Conservation (phyloP, 2,797 vertebrate species). For the Hydrolagus colliei region DNA sequence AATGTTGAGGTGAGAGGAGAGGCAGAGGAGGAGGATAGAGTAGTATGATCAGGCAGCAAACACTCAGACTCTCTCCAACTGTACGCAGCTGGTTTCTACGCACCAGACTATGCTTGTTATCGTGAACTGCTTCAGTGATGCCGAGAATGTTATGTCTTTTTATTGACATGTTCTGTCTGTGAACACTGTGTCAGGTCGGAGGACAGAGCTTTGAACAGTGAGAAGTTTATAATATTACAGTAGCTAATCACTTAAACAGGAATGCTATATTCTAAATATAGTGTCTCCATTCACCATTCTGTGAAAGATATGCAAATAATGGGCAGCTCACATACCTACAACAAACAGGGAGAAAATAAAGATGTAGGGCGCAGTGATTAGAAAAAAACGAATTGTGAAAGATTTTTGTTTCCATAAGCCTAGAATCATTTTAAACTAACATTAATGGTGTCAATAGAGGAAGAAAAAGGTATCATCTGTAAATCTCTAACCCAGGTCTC, state of each 20-base stretch:
- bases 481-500: too few species aligned
- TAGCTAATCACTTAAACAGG: slow-evolving; percentile 21
- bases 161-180: slow-evolving; percentile 27
- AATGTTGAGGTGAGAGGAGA: too few species aligned
- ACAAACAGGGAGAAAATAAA: too few species aligned
- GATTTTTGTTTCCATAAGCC: too few species aligned
- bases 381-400: too few species aligned
- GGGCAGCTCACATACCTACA: neutral
- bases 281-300: neutral
- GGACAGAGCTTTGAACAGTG: neutral
- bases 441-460: too few species aligned
- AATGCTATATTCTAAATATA: neutral
- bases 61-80: slow-evolving; percentile 13
- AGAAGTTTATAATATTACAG: slow-evolving; percentile 26
- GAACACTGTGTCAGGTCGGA: neutral
- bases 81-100: neutral
- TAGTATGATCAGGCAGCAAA: neutral
- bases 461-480: too few species aligned
- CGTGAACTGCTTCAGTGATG: slow-evolving; percentile 15
- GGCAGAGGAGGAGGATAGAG: too few species aligned
- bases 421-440: too few species aligned
- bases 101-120: slow-evolving; percentile 3
- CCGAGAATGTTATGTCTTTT: slow-evolving; percentile 25
- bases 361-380: too few species aligned
- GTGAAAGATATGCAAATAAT: slow-evolving; percentile 9